Evolutionary conservation across 2,888 invertebrate genomes (phyloP).

Genomic region (Drosophila nigricruria): DNA sequence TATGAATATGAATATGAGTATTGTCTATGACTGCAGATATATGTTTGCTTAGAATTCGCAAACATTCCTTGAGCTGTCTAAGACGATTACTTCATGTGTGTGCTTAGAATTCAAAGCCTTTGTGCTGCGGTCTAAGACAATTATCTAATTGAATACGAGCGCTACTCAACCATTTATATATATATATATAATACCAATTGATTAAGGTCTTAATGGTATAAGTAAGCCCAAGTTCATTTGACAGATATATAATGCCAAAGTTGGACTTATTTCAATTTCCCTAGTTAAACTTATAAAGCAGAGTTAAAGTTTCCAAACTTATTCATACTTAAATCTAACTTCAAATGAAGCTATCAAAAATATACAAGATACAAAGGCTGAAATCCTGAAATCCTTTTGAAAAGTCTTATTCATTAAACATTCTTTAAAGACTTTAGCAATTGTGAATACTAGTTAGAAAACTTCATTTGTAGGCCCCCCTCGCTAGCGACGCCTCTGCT

Average conservation of each 20-base stretch:
- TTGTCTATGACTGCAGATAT: too few relatives aligned
- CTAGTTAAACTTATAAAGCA: not conserved
- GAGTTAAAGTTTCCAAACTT: not conserved
- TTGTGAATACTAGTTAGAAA: not conserved
- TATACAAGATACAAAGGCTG: not conserved
- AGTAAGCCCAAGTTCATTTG: not conserved
- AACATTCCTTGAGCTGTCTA: too few relatives aligned
- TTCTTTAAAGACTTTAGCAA: not conserved
- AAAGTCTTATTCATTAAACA: not conserved
- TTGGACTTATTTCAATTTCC: not conserved
- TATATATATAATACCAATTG: not conserved
- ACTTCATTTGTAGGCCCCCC: slow-evolving; percentile 20
- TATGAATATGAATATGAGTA: not conserved
- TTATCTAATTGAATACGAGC: too few relatives aligned
- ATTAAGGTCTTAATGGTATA: not conserved
- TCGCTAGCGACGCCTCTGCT: slow-evolving; percentile 41
- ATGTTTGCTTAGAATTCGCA: too few relatives aligned
- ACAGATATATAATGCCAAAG: not conserved
- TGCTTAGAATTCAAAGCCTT: too few relatives aligned
- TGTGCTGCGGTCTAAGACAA: too few relatives aligned
- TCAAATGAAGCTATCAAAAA: not conserved
- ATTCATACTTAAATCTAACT: not conserved
- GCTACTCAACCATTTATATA: too few relatives aligned
- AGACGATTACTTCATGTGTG: too few relatives aligned
- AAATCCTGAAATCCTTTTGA: not conserved